These are phyloP conservation scores for Coluber constrictor DNA, from an alignment of 2,797 vertebrate genomes.

Conservation along the genomic window DNA sequence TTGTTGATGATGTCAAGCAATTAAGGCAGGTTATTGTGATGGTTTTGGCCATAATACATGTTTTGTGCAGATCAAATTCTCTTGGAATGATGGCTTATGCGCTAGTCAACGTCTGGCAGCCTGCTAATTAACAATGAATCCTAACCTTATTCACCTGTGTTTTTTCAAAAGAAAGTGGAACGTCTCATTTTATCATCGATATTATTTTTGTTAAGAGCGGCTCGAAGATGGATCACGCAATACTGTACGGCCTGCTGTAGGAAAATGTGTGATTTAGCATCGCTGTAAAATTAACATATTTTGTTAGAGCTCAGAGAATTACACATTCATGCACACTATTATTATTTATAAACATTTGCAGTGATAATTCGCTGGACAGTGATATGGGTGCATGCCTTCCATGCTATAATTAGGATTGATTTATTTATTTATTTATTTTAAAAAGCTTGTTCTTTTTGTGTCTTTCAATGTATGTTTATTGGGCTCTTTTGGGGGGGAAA, in stretches of 20 bases:
- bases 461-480: no score
- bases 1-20: not conserved
- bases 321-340: no score
- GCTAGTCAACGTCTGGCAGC: not conserved
- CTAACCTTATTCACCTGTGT: not conserved
- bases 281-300: no score
- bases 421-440: no score
- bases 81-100: not conserved
- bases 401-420: no score
- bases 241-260: not conserved
- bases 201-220: not conserved
- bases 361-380: no score
- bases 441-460: no score
- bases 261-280: not conserved
- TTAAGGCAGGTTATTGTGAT: not conserved
- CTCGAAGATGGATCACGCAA: not conserved
- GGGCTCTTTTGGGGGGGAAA: no score
- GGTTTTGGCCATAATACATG: not conserved
- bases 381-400: no score
- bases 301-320: no score
- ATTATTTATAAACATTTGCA: no score
- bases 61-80: not conserved
- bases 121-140: not conserved
- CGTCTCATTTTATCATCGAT: not conserved
- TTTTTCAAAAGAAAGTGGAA: not conserved